Conservation (phyloP, 2,888 invertebrate genomes). For the Spodoptera exigua region DNA sequence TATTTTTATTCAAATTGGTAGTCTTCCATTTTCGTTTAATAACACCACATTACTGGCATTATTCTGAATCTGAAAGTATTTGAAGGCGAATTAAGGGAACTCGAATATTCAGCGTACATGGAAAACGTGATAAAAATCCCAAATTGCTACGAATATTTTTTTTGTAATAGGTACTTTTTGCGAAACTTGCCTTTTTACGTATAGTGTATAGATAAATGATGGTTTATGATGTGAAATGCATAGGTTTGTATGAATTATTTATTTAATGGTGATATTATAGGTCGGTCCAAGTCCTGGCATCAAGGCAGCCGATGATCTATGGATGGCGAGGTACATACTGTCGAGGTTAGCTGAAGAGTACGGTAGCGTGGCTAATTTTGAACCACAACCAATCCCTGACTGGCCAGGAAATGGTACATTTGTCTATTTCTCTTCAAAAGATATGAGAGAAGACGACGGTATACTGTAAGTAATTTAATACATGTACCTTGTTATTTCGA, state of each 20-base stretch:
- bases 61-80: slow-evolving; percentile 2
- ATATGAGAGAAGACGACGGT: slow-evolving; percentile 95
- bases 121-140: slow-evolving; percentile 17
- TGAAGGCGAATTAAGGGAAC: slow-evolving; percentile 20
- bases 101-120: slow-evolving; percentile 2
- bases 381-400: slow-evolving; percentile 93
- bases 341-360: slow-evolving; percentile 96
- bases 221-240: slow-evolving; percentile 9
- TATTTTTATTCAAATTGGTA: background rate
- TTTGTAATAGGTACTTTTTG: background rate
- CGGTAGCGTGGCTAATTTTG: slow-evolving; percentile 91
- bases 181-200: background rate
- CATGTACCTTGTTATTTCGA: too few species aligned
- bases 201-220: slow-evolving; percentile 10
- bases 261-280: slow-evolving; percentile 72
- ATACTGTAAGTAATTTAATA: slow-evolving; percentile 86
- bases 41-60: slow-evolving; percentile 2
- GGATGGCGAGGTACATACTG: slow-evolving; percentile 96
- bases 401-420: slow-evolving; percentile 98
- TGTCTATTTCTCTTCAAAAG: slow-evolving; percentile 96
- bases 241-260: slow-evolving; percentile 15
- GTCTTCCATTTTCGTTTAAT: slow-evolving; percentile 3
- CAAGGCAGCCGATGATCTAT: slow-evolving; percentile 94
- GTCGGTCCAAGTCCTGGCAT: slow-evolving; percentile 97
- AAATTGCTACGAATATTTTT: slow-evolving; percentile 1